These are phyloP conservation scores for Gila orcuttii DNA, from an alignment of 2,113 vertebrate genomes.

Conservation along the genomic window DNA sequence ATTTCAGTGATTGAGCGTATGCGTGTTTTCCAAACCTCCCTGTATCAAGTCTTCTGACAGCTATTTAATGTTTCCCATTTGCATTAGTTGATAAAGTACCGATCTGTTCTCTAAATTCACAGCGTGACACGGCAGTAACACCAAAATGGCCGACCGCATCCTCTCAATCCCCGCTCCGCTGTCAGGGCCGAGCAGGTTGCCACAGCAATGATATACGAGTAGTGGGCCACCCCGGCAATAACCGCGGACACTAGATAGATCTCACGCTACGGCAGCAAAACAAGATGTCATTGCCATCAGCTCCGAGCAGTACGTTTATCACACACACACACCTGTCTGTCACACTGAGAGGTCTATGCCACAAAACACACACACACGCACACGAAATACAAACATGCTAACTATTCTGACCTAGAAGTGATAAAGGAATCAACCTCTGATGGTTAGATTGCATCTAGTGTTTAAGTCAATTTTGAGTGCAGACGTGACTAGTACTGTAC, in stretches of 20 bases:
- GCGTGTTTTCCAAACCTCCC: slow-evolving; percentile 23
- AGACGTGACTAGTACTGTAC: background rate
- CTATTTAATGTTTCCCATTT: slow-evolving; percentile 50
- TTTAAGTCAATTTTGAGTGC: background rate
- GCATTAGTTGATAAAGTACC: background rate
- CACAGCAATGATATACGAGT: slow-evolving; percentile 67
- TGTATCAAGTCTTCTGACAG: background rate
- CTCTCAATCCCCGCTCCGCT: slow-evolving; percentile 44
- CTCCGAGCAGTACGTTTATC: slow-evolving; percentile 71
- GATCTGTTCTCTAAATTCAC: slow-evolving; percentile 44
- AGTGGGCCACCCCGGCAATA: slow-evolving; percentile 62
- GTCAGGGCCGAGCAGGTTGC: slow-evolving; percentile 46
- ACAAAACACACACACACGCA: slow-evolving; percentile 26
- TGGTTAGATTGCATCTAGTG: background rate
- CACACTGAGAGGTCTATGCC: slow-evolving; percentile 7
- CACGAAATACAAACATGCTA: background rate
- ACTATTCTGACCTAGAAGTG: background rate
- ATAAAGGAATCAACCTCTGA: slow-evolving; percentile 7
- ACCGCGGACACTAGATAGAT: slow-evolving; percentile 64
- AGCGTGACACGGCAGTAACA: slow-evolving; percentile 38
- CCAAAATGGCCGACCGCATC: slow-evolving; percentile 20
- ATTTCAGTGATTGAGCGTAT: slow-evolving; percentile 6
- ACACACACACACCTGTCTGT: slow-evolving; percentile 51
- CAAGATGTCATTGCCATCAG: slow-evolving; percentile 73
- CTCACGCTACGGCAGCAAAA: slow-evolving; percentile 67